A percentile compares a stretch with the other conserved stretches of the same genome.
Evolutionary conservation across 2,797 vertebrate species (phyloP).

Genomic region (Trachops cirrhosus): DNA sequence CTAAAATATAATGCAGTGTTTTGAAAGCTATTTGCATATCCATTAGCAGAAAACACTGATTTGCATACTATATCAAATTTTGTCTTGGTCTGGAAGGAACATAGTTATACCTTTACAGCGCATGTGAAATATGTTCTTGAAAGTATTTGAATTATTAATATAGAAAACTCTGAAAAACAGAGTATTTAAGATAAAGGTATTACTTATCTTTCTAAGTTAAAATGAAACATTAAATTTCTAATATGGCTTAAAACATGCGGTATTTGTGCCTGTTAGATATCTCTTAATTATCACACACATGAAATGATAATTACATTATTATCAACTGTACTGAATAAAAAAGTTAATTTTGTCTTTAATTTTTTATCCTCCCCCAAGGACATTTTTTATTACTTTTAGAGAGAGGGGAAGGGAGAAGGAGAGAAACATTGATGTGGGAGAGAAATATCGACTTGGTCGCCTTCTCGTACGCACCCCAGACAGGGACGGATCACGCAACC

Average conservation of each 20-base stretch:
- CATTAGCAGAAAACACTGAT: conserved; percentile 18
- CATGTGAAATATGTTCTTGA: neutral
- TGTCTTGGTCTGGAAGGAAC: neutral
- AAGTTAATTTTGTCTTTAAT: conserved; percentile 38
- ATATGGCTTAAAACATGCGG: neutral
- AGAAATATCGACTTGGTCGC: neutral
- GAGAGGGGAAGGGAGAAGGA: neutral
- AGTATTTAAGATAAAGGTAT: conserved; percentile 46
- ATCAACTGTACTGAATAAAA: neutral
- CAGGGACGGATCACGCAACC: neutral
- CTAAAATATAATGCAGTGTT: conserved; percentile 60
- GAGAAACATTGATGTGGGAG: neutral
- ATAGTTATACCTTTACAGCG: neutral
- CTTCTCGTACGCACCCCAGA: neutral
- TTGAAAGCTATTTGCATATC: conserved; percentile 57
- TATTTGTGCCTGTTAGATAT: neutral
- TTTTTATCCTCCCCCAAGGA: neutral
- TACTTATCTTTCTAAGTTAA: conserved; percentile 11
- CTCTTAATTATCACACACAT: neutral
- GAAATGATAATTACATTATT: neutral
- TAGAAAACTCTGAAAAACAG: neutral
- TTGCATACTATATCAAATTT: neutral
- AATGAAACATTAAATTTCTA: conserved; percentile 3
- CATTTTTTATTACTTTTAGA: neutral
- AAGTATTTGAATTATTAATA: neutral